Percentiles rank a stretch among this genome's conserved stretches.
These are phyloP conservation scores for Gastracanthus pulcherrimus DNA, from an alignment of 2,888 invertebrate genomes.

Conservation along the genomic window DNA sequence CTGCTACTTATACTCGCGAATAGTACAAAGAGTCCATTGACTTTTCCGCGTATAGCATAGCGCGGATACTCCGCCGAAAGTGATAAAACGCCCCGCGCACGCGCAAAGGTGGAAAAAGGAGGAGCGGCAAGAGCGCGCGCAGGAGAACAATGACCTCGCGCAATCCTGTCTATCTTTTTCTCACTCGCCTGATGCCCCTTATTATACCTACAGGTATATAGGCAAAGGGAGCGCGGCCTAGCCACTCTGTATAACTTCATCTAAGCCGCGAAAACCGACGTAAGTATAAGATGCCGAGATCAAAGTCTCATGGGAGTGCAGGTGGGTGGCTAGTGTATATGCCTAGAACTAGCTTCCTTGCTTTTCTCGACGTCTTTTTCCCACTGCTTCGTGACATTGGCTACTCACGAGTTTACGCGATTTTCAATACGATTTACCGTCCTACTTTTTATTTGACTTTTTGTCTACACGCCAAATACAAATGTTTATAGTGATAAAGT, in stretches of 20 bases:
- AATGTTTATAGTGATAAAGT: too few relatives aligned
- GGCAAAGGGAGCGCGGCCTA: not conserved
- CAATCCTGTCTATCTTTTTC: not conserved
- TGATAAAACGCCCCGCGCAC: slow-evolving; percentile 23
- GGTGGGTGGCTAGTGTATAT: too few relatives aligned
- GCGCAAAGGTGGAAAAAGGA: not conserved
- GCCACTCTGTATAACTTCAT: too few relatives aligned
- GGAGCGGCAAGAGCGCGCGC: not conserved
- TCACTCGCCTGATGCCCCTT: not conserved
- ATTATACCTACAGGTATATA: not conserved
- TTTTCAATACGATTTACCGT: too few relatives aligned
- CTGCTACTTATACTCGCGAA: not conserved
- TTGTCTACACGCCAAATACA: too few relatives aligned
- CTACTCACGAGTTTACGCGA: too few relatives aligned
- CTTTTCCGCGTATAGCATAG: slow-evolving; percentile 31
- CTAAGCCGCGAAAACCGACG: too few relatives aligned
- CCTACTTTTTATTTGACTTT: too few relatives aligned
- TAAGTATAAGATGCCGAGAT: too few relatives aligned
- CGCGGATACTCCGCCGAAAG: not conserved
- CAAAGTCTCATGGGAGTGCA: too few relatives aligned
- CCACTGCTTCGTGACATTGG: too few relatives aligned
- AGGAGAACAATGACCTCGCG: not conserved
- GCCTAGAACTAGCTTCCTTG: too few relatives aligned
- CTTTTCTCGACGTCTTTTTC: not conserved
- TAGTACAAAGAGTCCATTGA: slow-evolving; percentile 45